Evolutionary conservation across 2,113 vertebrate genomes (phyloP), one percentile per base, ranked within the genome.

Genomic region (Pristiophorus japonicus): DNA sequence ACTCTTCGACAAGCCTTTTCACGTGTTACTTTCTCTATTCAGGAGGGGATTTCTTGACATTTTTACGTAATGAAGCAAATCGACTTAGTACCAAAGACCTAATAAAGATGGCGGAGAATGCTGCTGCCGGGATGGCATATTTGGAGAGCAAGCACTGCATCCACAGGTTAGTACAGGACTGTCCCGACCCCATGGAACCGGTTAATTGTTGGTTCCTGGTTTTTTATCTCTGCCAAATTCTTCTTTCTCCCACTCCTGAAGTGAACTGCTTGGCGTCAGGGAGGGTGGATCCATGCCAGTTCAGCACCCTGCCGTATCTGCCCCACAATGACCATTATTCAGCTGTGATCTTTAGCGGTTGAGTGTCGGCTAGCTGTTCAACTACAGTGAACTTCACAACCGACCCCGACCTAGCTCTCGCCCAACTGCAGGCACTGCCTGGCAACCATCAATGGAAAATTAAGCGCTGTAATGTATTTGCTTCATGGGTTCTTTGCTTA

Each of bases 1-100:
- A 38, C 73, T 14, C 38, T 34, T 38, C n/a, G 73, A n/a, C n/a
- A 78, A 38, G 2, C 34, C 3, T 30, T 90, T 42, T 67, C 27
- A 51, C 42, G 65, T 11, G 16, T 66, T 30, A 4, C 6, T 67
- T 96, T 90, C 81, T 95, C n/a, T 16, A 59, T 88, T 11, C 97
- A 99, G 99, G 99, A 24, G 99, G 99, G 0, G 99, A 99, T 96
- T 99, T 99, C 96, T 97, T 99, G 95, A 98, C 98, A 95, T 99
- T 99, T 96, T 97, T 99, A 88, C 98, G 99, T 95, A 97, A 96
- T 0, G 98, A 99, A 96, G 97, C 98, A 3, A 90, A 97, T 3
- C 97, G 96, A 87, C 97, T 99, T 95, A 97, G 96, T 0, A 90
- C 97, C 10, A 98, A 98, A 96, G 97, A 97, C 14, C 96, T 99